Evolutionary conservation across 2,113 vertebrate genomes (phyloP).

Genomic region (Pelecanoides urinatrix): DNA sequence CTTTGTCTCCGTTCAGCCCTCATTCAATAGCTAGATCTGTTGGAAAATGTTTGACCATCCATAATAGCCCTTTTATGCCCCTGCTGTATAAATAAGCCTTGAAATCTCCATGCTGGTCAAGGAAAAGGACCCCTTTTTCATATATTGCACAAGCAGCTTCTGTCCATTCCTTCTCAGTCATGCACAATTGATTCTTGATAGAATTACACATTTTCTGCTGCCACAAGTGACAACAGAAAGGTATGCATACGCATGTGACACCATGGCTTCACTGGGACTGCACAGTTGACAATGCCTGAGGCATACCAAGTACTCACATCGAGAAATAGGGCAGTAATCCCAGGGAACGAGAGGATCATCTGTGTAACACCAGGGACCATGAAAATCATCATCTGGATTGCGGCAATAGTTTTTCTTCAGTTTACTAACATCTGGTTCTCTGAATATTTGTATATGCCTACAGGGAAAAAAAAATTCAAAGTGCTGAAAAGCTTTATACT

Average conservation of each 20-base stretch:
- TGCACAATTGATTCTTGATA: neutral
- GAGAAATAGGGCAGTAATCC: slow-evolving; percentile 93
- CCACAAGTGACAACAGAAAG: neutral
- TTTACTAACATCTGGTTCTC: slow-evolving; percentile 80
- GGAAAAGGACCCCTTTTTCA: neutral
- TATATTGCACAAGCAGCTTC: slow-evolving; percentile 38
- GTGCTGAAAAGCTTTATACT: slow-evolving; percentile 48
- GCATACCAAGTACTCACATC: slow-evolving; percentile 82
- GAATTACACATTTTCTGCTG: neutral
- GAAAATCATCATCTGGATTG: slow-evolving; percentile 95
- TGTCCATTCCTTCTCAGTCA: neutral
- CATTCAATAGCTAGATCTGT: slow-evolving; percentile 16
- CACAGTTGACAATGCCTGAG: neutral
- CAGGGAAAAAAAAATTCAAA: slow-evolving; percentile 41
- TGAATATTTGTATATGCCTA: slow-evolving; percentile 79
- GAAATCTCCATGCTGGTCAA: slow-evolving; percentile 35
- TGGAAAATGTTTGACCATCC: slow-evolving; percentile 49
- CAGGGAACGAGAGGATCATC: slow-evolving; percentile 88
- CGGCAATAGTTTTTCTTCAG: slow-evolving; percentile 91
- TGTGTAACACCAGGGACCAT: slow-evolving; percentile 98
- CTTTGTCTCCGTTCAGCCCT: neutral
- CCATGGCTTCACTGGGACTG: neutral
- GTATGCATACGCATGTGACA: neutral
- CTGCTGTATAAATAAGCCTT: slow-evolving; percentile 37
- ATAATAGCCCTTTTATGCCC: slow-evolving; percentile 28